A percentile compares a stretch with the other conserved stretches of the same genome.
phyloP scores from a whole-genome alignment of 2,888 invertebrate species.

The Torymus auratus region DNA sequence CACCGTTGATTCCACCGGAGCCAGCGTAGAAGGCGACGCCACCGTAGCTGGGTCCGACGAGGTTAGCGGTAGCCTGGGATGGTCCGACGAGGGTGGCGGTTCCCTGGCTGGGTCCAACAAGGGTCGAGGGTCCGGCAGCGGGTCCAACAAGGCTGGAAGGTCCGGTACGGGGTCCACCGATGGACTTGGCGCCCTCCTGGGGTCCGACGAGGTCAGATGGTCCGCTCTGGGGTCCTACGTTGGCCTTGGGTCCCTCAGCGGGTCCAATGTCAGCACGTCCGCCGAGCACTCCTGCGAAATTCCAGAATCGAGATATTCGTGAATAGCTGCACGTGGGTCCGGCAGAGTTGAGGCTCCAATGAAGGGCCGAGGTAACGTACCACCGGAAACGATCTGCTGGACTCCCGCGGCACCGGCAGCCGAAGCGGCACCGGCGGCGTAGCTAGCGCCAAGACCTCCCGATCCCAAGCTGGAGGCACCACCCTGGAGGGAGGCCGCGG shows the following conservation, averaged over 20 bases:
- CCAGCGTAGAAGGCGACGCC: conserved; percentile 75
- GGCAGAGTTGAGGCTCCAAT: neutral
- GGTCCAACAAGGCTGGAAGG: conserved; percentile 74
- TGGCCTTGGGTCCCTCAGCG: conserved; percentile 76
- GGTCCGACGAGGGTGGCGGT: conserved; percentile 75
- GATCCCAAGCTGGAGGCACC: conserved; percentile 76
- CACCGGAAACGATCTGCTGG: conserved; percentile 75
- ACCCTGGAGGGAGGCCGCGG: conserved; percentile 74
- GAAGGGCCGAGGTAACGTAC: conserved; percentile 62
- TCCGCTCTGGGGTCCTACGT: conserved; percentile 76
- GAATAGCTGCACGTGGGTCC: neutral
- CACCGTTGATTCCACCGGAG: conserved; percentile 75
- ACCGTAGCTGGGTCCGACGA: conserved; percentile 75
- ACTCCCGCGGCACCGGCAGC: conserved; percentile 75
- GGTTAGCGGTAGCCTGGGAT: conserved; percentile 74
- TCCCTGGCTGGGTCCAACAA: conserved; percentile 74
- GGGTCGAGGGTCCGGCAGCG: conserved; percentile 74
- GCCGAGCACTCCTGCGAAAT: conserved; percentile 70
- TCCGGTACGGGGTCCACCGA: conserved; percentile 76
- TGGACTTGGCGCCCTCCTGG: conserved; percentile 75
- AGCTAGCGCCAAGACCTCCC: conserved; percentile 75
- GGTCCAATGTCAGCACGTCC: conserved; percentile 76
- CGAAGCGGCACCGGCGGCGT: conserved; percentile 75
- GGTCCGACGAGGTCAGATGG: conserved; percentile 75
- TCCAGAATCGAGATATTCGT: neutral